Evolutionary conservation across 2,797 vertebrate species (phyloP), one percentile per base, ranked within the genome.

Genomic region (Borostomias antarcticus): DNA sequence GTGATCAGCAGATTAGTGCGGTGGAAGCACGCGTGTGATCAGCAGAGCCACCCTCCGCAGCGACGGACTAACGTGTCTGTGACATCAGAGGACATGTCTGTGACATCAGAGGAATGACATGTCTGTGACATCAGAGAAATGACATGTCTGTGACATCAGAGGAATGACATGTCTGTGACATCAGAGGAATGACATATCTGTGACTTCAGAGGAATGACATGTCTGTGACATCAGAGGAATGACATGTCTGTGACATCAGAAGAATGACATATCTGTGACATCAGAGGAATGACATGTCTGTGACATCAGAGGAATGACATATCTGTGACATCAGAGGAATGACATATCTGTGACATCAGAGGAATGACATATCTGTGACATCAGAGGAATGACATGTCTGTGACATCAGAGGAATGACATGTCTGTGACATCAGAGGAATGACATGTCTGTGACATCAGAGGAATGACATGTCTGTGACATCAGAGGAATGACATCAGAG

Each of bases 101-200:
- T n/a, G n/a, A n/a, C n/a, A n/a, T n/a, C n/a, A n/a, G n/a, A n/a
- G n/a, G n/a, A 76, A 70, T 73, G 81, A 75, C 84, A 82, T 73
- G 78, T 72, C 86, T 77, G 66, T 87, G 82, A 86, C 86, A 85
- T 85, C 68, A 77, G 35, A 3, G 10, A 10, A 85, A n/a, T n/a
- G n/a, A n/a, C n/a, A n/a, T n/a, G n/a, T n/a, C n/a, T n/a, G n/a
- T n/a, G n/a, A n/a, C n/a, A n/a, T n/a, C 77, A 80, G 72, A 78
- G n/a, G n/a, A 76, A 70, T 73, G 81, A 75, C 84, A 82, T 73
- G 78, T 72, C 86, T 77, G 66, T 87, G 82, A 86, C 86, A 85
- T 85, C 68, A 77, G 35, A 3, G 10, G 21, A 85, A n/a, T n/a
- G n/a, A n/a, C n/a, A n/a, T n/a, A n/a, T n/a, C n/a, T n/a, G n/a